These are phyloP conservation scores for Oncorhynchus clarkii DNA, from an alignment of 2,113 vertebrate genomes.

Conservation along the genomic window DNA sequence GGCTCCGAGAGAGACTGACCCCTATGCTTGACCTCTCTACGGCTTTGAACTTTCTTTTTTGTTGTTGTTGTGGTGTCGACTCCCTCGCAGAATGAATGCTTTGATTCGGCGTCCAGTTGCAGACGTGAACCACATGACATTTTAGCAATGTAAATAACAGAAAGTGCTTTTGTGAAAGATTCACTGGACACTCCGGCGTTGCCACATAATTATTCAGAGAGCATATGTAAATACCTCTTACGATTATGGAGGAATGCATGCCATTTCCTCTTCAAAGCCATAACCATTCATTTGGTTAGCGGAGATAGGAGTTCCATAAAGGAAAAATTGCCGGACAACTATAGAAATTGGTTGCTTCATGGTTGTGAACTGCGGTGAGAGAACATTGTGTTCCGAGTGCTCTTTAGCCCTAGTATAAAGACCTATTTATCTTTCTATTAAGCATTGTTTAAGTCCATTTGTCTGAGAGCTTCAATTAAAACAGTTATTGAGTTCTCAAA, in stretches of 20 bases:
- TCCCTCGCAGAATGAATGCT: constrained; percentile 48
- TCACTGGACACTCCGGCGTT: constrained; percentile 62
- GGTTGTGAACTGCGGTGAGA: constrained; percentile 40
- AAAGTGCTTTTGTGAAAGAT: constrained; percentile 70
- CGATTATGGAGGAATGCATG: constrained; percentile 68
- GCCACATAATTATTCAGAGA: constrained; percentile 73
- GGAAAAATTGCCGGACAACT: constrained; percentile 31
- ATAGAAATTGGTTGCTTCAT: constrained; percentile 40
- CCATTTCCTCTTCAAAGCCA: constrained; percentile 66
- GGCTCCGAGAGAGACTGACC: constrained; percentile 65
- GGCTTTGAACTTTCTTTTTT: constrained; percentile 65
- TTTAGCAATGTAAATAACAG: constrained; percentile 75
- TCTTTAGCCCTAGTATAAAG: constrained; percentile 36
- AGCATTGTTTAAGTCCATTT: too few species aligned
- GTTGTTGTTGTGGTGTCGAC: constrained; percentile 1
- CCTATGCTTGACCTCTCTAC: constrained; percentile 64
- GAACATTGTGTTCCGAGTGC: constrained; percentile 36
- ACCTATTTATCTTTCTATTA: constrained; percentile 21
- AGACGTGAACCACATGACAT: constrained; percentile 70
- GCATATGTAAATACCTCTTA: constrained; percentile 74
- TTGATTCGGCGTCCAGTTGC: constrained; percentile 69
- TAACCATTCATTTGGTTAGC: constrained; percentile 66
- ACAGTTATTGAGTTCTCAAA: too few species aligned
- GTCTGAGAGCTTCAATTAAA: too few species aligned
- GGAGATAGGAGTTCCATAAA: constrained; percentile 56